Evolutionary conservation across 2,113 vertebrate genomes (phyloP).

Genomic region (Hydropotes inermis): DNA sequence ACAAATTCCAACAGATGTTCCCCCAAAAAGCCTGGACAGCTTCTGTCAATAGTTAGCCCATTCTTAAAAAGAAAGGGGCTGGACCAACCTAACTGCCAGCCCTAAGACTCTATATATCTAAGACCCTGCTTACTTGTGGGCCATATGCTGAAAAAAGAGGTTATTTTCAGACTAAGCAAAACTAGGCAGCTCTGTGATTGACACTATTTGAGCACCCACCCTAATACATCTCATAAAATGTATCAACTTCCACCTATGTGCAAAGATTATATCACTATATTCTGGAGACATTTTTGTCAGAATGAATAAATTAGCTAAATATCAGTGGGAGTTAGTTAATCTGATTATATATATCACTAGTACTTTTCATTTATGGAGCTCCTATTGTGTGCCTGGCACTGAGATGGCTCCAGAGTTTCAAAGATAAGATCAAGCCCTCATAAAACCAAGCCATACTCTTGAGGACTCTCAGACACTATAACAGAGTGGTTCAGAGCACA

Average conservation of each 20-base stretch:
- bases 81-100: neutral
- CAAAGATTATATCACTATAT: constrained; percentile 22
- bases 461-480: neutral
- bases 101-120: neutral
- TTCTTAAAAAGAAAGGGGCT: neutral
- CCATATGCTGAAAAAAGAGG: neutral
- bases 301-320: constrained; percentile 16
- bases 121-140: neutral
- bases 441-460: constrained; percentile 18
- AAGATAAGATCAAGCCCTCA: constrained; percentile 54
- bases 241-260: neutral
- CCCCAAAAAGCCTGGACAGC: neutral
- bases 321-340: neutral
- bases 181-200: neutral
- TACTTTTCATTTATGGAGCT: neutral
- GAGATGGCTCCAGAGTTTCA: neutral
- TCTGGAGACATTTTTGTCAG: constrained; percentile 15
- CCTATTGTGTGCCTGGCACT: constrained; percentile 31
- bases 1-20: neutral
- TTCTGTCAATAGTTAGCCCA: neutral
- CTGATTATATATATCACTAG: constrained; percentile 18
- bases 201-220: neutral
- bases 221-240: neutral
- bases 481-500: neutral
- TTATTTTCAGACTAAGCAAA: constrained; percentile 1